Percentiles rank a stretch among this genome's conserved stretches.
Conservation (phyloP, 2,113 vertebrate genomes). For the Halcyon senegalensis region DNA sequence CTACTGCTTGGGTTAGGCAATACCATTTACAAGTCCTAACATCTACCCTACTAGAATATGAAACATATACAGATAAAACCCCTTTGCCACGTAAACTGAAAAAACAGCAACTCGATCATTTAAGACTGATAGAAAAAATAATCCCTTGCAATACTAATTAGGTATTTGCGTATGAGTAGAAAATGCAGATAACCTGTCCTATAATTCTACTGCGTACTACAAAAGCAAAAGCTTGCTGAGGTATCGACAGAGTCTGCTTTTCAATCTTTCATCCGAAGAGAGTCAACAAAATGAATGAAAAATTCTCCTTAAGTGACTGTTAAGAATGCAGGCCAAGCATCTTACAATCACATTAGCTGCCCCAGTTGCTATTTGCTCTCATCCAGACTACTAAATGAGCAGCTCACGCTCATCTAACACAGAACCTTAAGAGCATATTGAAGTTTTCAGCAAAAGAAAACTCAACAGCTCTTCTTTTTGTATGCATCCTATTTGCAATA, state of each 20-base stretch:
- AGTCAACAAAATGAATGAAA: not conserved
- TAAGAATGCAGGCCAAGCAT: not conserved
- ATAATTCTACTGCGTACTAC: not conserved
- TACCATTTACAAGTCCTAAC: not conserved
- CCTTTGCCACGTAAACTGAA: not conserved
- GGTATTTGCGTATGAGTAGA: not conserved
- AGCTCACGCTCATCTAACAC: not conserved
- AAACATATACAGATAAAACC: not conserved
- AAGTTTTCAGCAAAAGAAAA: not conserved
- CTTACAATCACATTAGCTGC: not conserved
- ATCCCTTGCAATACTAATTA: too few species aligned
- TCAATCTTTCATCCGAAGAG: not conserved
- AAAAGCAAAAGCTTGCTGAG: not conserved
- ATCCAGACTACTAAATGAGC: not conserved
- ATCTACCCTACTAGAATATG: not conserved
- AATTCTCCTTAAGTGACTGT: not conserved
- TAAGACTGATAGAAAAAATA: not conserved
- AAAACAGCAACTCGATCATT: not conserved
- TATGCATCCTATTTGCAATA: not conserved
- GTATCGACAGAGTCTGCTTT: not conserved
- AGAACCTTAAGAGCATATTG: not conserved
- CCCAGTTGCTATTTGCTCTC: not conserved
- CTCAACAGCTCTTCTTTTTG: not conserved
- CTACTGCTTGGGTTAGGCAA: not conserved
- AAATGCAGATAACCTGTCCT: not conserved